Evolutionary conservation across 2,888 invertebrate genomes (phyloP), one percentile per base, ranked within the genome.

Genomic region (Eupithecia insigniata): DNA sequence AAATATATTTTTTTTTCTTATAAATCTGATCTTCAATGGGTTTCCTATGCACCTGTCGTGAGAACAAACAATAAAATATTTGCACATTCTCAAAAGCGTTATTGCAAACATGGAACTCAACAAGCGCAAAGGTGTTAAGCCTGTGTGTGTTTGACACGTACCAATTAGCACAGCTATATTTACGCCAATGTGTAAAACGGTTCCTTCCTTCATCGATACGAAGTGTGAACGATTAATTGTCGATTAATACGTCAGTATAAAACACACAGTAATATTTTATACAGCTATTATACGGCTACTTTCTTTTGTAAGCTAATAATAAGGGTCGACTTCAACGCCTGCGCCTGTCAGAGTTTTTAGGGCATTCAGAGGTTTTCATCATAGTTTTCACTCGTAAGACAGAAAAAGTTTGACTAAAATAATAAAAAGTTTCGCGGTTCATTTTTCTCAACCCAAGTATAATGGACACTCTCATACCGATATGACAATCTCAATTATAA

Each of bases 101-200:
- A 85, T 87, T 87, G 87, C 87, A 88, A 92, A 90, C 85, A 90
- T 85, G 81, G 80, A 82, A 84, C 74, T 85, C 85, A 91, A 93
- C 86, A 82, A 82, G 78, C 79, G 80, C 83, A 85, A 88, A 90
- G 90, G 92, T 91, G 93, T 89, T 90, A 92, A 92, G 84, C 83
- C 77, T 82, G 83, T 84, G 84, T 84, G 86, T 88, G 85, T 85
- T 90, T 89, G 87, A 93, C 93, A 91, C 91, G 83, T 89, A 87
- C 86, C 90, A 93, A 93, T 94, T 94, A 94, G 83, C 93, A 90
- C 67, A 71, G 79, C 82, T 90, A 91, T 89, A 92, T 90, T 87
- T 83, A 84, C 87, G 87, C 86, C 84, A 84, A 77, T 78, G 81
- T 80, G 79, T 81, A 83, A 87, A 89, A 85, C 84, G 83, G 83